Evolutionary conservation across 2,797 vertebrate species (phyloP).

Genomic region (Percopsis omiscomaycus): DNA sequence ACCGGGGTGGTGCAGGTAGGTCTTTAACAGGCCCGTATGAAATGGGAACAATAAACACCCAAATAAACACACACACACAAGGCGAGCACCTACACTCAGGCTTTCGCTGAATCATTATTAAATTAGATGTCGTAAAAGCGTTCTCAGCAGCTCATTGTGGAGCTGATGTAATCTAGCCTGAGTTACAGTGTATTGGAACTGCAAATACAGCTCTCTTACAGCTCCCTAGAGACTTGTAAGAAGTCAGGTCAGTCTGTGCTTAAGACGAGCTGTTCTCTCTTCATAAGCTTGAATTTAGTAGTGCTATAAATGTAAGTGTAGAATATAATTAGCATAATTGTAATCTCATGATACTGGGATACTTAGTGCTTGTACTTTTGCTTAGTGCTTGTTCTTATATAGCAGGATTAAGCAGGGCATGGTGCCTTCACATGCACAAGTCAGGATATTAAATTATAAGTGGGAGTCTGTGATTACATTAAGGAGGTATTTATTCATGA

Average conservation of each 20-base stretch:
- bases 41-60: not conserved
- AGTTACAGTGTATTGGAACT: no score
- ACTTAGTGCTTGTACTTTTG: no score
- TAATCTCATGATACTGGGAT: no score
- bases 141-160: not conserved
- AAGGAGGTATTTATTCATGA: not conserved
- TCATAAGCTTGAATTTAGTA: not conserved
- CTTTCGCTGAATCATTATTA: not conserved
- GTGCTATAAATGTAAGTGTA: not conserved
- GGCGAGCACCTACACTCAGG: not conserved
- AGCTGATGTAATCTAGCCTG: not conserved
- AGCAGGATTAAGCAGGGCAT: not conserved
- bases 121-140: not conserved
- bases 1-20: constrained; percentile 95
- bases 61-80: not conserved
- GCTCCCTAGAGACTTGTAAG: not conserved
- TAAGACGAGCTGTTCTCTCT: not conserved
- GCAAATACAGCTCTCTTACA: not conserved
- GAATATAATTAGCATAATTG: not conserved
- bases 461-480: constrained; percentile 5
- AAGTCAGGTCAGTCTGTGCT: not conserved
- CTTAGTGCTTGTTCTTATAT: no score
- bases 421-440: not conserved
- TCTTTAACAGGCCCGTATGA: constrained; percentile 8
- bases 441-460: not conserved